Evolutionary conservation across 2,888 invertebrate genomes (phyloP).

Genomic region (Helleia helle): DNA sequence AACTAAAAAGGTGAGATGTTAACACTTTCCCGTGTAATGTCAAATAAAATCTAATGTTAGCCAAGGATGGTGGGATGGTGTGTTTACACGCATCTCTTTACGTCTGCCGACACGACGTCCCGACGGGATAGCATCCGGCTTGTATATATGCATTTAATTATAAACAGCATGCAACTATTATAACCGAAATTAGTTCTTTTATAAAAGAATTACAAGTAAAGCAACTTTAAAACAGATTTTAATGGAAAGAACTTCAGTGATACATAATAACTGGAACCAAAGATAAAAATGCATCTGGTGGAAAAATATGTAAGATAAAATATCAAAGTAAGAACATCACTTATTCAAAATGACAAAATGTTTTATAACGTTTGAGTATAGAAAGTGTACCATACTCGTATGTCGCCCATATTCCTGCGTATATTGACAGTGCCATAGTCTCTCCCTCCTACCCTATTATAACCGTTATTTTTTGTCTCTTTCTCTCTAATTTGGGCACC

Average conservation of each 20-base stretch:
- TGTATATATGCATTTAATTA: slow-evolving; percentile 2
- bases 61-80: slow-evolving; percentile 18
- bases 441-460: slow-evolving; percentile 36
- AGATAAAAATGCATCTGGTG: no score
- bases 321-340: no score
- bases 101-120: slow-evolving; percentile 44
- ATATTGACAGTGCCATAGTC: slow-evolving; percentile 53
- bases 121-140: slow-evolving; percentile 14
- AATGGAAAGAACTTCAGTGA: no score
- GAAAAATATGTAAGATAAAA: no score
- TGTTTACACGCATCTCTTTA: slow-evolving; percentile 51
- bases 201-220: no score
- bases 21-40: neutral
- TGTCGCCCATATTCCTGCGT: slow-evolving; percentile 45
- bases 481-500: slow-evolving; percentile 69
- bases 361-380: no score
- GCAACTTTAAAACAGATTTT: no score
- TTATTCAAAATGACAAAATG: no score
- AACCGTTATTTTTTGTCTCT: slow-evolving; percentile 53
- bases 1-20: neutral
- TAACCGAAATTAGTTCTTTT: no score
- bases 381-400: slow-evolving; percentile 19
- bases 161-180: slow-evolving; percentile 1
- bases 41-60: slow-evolving; percentile 3
- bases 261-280: no score